Conservation (phyloP, 2,888 invertebrate genomes). For the Trichacis sp. region DNA sequence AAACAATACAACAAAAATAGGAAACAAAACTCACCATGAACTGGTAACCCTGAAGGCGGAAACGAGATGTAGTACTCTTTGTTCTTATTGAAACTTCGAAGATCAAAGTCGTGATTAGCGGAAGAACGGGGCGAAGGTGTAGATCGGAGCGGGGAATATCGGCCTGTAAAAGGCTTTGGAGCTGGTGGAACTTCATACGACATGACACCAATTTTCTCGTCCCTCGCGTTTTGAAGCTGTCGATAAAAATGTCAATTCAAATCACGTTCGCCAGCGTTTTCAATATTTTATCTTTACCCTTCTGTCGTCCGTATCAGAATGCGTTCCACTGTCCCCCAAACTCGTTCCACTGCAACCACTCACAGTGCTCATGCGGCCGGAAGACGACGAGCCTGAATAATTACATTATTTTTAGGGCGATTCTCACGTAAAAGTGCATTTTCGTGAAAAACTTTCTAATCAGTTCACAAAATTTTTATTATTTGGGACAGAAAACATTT, state of each 20-base stretch:
- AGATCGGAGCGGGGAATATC: constrained; percentile 51
- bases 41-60: constrained; percentile 71
- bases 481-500: no score
- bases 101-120: constrained; percentile 48
- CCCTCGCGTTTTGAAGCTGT: constrained; percentile 52
- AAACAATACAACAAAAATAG: no score
- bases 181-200: constrained; percentile 71
- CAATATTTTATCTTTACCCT: constrained; percentile 60
- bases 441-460: no score
- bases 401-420: not conserved
- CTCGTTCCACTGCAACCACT: constrained; percentile 81
- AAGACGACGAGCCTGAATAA: constrained; percentile 77
- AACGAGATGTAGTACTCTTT: constrained; percentile 71
- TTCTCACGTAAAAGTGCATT: no score
- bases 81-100: constrained; percentile 58
- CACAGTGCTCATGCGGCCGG: constrained; percentile 84
- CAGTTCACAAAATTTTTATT: no score
- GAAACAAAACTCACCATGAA: constrained; percentile 66
- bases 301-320: constrained; percentile 86
- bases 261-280: not conserved
- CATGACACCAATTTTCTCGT: constrained; percentile 63
- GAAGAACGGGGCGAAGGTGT: constrained; percentile 51
- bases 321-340: constrained; percentile 86
- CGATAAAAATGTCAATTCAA: constrained; percentile 1
- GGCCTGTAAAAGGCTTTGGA: constrained; percentile 70